phyloP scores from a whole-genome alignment of 1,140 invertebrate genomes.

The Drosophila subobscura region DNA sequence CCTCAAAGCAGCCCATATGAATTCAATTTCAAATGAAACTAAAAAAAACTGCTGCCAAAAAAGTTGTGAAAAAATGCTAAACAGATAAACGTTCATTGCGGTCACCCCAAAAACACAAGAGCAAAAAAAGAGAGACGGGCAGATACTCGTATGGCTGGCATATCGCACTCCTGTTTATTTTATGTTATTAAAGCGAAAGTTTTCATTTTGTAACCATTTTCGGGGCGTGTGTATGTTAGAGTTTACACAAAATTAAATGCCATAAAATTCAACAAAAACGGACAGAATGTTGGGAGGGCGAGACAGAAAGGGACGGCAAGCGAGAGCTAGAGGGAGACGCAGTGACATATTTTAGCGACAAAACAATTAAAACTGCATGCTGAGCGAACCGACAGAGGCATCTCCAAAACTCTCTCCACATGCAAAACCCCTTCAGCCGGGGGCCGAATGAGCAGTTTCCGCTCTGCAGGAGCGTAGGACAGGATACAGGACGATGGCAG shows the following conservation, averaged over 20 bases:
- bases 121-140: background rate
- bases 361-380: slow-evolving; percentile 75
- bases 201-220: slow-evolving; percentile 26
- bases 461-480: slow-evolving; percentile 9
- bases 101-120: slow-evolving; percentile 31
- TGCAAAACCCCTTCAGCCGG: slow-evolving; percentile 11
- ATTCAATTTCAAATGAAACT: slow-evolving; percentile 25
- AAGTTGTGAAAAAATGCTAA: slow-evolving; percentile 26
- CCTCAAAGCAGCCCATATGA: slow-evolving; percentile 10
- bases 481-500: background rate
- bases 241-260: slow-evolving; percentile 61
- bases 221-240: slow-evolving; percentile 2
- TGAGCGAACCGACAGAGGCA: slow-evolving; percentile 51
- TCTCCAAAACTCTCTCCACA: slow-evolving; percentile 7
- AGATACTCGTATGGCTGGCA: background rate
- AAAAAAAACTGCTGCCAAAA: slow-evolving; percentile 23
- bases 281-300: slow-evolving; percentile 1
- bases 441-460: slow-evolving; percentile 67
- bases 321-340: slow-evolving; percentile 18
- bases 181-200: slow-evolving; percentile 41
- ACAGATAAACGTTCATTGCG: slow-evolving; percentile 40
- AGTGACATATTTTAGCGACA: slow-evolving; percentile 62
- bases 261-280: slow-evolving; percentile 54
- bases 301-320: background rate
- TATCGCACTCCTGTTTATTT: slow-evolving; percentile 52